Conservation (phyloP, 2,888 invertebrate genomes). For the Brenthis daphne region DNA sequence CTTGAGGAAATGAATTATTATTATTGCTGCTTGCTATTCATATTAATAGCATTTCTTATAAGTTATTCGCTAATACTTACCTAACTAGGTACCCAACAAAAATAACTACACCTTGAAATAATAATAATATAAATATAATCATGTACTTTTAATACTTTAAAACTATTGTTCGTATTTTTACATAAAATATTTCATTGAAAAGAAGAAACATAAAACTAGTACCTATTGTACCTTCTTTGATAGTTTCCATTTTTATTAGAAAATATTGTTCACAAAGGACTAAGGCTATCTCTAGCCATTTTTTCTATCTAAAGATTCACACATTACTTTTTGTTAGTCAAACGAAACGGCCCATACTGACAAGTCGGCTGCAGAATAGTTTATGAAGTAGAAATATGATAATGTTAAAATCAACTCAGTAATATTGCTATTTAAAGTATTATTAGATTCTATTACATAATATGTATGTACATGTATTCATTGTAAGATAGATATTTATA, state of each 20-base stretch:
- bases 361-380: constrained; percentile 51
- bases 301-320: constrained; percentile 28
- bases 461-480: neutral
- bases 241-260: constrained; percentile 24
- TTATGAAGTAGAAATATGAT: constrained; percentile 63
- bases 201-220: constrained; percentile 2
- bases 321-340: constrained; percentile 43
- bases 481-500: no score
- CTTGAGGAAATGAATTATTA: constrained; percentile 36
- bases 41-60: constrained; percentile 4
- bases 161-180: neutral
- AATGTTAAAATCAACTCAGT: constrained; percentile 58
- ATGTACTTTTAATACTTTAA: neutral
- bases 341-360: constrained; percentile 43
- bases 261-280: constrained; percentile 27
- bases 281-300: constrained; percentile 16
- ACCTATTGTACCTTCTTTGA: constrained; percentile 14
- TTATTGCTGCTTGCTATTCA: constrained; percentile 2
- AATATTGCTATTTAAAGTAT: constrained; percentile 48
- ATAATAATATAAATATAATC: no score
- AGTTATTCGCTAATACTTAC: neutral
- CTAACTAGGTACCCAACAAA: no score
- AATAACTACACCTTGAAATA: no score
- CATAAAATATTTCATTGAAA: neutral
- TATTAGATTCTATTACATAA: constrained; percentile 19